Evolutionary conservation across 2,113 vertebrate species (phyloP).

Genomic region (Crotalus tigris): DNA sequence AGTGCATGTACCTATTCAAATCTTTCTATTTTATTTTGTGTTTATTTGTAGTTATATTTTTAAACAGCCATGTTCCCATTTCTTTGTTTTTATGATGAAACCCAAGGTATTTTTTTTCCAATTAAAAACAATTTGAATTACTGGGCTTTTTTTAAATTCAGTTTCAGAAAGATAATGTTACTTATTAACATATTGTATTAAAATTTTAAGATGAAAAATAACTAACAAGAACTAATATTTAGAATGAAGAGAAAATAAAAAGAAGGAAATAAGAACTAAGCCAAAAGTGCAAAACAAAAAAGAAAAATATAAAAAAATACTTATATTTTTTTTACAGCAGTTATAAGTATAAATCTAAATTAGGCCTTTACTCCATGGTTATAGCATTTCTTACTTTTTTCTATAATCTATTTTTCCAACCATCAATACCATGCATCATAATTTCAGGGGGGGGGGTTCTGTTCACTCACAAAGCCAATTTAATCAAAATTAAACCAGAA

Average conservation of each 20-base stretch:
- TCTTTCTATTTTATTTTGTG: slow-evolving; percentile 25
- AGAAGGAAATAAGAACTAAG: background rate
- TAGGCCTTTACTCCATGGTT: too few relatives aligned
- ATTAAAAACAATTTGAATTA: background rate
- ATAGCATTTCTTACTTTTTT: too few relatives aligned
- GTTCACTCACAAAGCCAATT: background rate
- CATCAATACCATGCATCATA: background rate
- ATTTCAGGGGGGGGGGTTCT: background rate
- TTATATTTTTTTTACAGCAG: background rate
- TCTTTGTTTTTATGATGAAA: slow-evolving; percentile 23
- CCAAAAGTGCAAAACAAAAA: background rate
- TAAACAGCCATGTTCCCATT: background rate
- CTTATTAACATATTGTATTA: background rate
- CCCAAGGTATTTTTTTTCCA: slow-evolving; percentile 8
- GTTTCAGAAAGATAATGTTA: background rate
- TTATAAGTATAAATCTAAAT: background rate
- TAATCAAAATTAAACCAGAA: background rate
- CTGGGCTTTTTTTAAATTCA: background rate
- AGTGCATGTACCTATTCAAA: slow-evolving; percentile 33
- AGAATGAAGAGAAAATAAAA: background rate
- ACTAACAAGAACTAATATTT: background rate
- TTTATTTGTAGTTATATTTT: slow-evolving; percentile 20
- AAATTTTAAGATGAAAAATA: background rate
- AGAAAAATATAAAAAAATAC: background rate
- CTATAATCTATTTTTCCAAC: background rate